Evolutionary conservation across 1,140 invertebrate genomes (phyloP), one percentile per base, ranked within the genome.

Genomic region (Drosophila nannoptera): DNA sequence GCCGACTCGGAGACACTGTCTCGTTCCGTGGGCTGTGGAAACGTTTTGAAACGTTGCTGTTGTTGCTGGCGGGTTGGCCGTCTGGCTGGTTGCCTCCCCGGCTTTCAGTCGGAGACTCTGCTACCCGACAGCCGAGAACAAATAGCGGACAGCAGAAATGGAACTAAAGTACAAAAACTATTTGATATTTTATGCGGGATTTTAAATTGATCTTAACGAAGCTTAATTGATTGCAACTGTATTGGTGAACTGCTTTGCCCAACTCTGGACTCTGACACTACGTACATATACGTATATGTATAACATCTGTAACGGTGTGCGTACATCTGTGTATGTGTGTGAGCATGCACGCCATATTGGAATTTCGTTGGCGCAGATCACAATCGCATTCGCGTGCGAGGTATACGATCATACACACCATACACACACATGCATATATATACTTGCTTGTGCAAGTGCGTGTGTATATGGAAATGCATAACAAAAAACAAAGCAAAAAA

Each of bases 151-250:
- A 42, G 43, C 43, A 45, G 56, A 62, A 81, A 76, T 81, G 77
- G 67, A 80, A 84, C 80, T 84, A 84, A 84, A 84, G 84, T 87
- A 84, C 81, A 86, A 84, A 80, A 84, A 86, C 81, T 84, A 84
- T 84, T 84, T 84, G 77, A 75, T 75, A 82, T 87, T 88, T 87
- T 87, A 89, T 89, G 88, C 88, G 83, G 88, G 88, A 88, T 80
- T 88, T 78, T 89, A 89, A 89, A 89, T 89, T 89, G 88, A 87
- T 89, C 86, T 89, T 89, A 89, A 89, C 83, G 88, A 89, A 88
- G 86, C 88, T 89, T 89, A 89, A 89, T 89, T 89, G 88, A 67
- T 53, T 62, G 88, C 72, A 8, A 29, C 22, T 64, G 88, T 89
- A 78, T 77, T 69, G 52, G 86, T 89, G 73, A 67, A 69, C 55